Percentiles rank a stretch among this genome's conserved stretches.
These are phyloP conservation scores for Exaiptasia diaphana DNA, from an alignment of 64 coral and sea anemone species.

Conservation along the genomic window DNA sequence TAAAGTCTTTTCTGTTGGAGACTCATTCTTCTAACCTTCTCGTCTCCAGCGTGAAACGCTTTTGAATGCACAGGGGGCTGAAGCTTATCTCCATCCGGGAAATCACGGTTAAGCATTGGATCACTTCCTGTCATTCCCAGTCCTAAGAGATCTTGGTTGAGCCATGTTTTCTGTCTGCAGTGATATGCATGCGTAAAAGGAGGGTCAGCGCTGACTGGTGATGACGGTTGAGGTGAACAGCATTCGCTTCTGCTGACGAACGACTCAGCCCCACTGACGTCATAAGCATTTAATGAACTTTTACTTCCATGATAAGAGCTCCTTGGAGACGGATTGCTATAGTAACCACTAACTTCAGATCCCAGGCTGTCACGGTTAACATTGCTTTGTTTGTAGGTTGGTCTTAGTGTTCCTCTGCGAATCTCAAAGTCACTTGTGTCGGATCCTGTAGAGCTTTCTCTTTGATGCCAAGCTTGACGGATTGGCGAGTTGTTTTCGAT, in stretches of 20 bases:
- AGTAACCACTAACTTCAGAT: conserved; percentile 16
- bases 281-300: background rate
- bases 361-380: background rate
- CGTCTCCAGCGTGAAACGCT: background rate
- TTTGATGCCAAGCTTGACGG: background rate
- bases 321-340: background rate
- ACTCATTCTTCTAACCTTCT: background rate
- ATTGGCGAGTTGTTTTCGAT: background rate
- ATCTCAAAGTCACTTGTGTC: conserved; percentile 1
- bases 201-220: background rate
- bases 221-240: background rate
- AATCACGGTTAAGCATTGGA: background rate
- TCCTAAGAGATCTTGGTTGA: background rate
- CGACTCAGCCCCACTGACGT: background rate
- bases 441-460: background rate
- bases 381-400: background rate
- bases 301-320: background rate
- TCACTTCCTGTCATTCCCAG: background rate
- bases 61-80: background rate
- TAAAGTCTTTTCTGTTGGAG: background rate
- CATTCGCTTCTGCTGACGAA: too few species aligned
- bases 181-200: background rate
- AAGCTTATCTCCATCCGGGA: background rate
- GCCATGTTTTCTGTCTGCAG: background rate
- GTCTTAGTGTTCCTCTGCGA: background rate